Base-by-base conservation (phyloP, 2,888 invertebrate genomes). In the Orchesellides sinensis region DNA sequence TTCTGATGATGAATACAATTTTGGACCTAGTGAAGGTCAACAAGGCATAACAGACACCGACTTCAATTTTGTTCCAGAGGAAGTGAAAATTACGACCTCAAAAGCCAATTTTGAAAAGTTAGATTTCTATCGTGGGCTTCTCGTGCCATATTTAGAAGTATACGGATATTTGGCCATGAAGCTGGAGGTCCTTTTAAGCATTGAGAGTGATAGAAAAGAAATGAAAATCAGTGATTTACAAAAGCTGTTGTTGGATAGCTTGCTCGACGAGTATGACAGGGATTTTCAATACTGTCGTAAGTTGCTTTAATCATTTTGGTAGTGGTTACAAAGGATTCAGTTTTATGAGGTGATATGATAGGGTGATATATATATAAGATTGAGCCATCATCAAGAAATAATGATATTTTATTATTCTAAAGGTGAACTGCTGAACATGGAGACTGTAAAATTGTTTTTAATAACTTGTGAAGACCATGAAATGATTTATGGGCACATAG, bases 351-450 rank as follows among this genome's bases (percentile, higher is more conserved):
- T n/a, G n/a, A n/a, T n/a, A n/a, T n/a, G n/a, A n/a, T n/a, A n/a
- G n/a, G 12, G 32, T 56, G 21, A 17, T 61, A 35, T 14, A 25
- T 49, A 27, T 47, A 29, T 63, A 19, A 47, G 35, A 32, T 61
- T 5, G 19, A 14, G 17, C 35, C 29, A 19, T 8, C 2, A 49
- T 19, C 21, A 3, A 5, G 12, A 27, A 25, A 17, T 25, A 14
- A n/a, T 19, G 5, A 27, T 23, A 29, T 40, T 6, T n/a, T 69
- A 45, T 47, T 81, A 14, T 59, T 61, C 79, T 66, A 32, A 47
- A 79, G 84, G 78, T 4, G 82, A 85, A 45, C 45, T 82, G 14
- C 29, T 70, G 6, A 75, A 63, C n/a, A 54, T 49, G 49, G 56
- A 65, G 6, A 73, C 54, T 6, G 40, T 83, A 4, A 79, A 83